A percentile compares a stretch with the other conserved stretches of the same genome.
Conservation (phyloP, 1,140 invertebrate species). For the Drosophila ironensis region DNA sequence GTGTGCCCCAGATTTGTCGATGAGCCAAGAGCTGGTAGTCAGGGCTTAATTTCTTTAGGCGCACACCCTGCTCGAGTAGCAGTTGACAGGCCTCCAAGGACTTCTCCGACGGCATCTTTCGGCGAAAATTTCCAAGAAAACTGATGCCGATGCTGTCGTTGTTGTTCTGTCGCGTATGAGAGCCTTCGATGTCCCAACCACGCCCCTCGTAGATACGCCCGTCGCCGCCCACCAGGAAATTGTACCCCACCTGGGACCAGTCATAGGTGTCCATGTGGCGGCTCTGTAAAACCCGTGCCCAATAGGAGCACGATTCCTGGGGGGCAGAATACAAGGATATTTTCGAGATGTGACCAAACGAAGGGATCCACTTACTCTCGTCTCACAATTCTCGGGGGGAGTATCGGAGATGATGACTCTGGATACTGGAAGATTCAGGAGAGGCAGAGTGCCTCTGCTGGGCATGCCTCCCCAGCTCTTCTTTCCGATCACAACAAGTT, state of each 20-base stretch:
- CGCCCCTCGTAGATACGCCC: constrained; percentile 85
- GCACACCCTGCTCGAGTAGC: constrained; percentile 85
- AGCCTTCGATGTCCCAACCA: constrained; percentile 84
- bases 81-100: constrained; percentile 83
- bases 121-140: constrained; percentile 88
- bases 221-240: constrained; percentile 84
- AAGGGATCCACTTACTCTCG: constrained; percentile 74
- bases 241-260: constrained; percentile 86
- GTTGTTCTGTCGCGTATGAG: constrained; percentile 84
- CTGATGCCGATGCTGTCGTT: constrained; percentile 84
- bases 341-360: neutral
- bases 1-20: constrained; percentile 84
- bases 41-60: constrained; percentile 83
- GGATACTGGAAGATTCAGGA: constrained; percentile 82
- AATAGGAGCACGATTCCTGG: constrained; percentile 49
- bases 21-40: constrained; percentile 86
- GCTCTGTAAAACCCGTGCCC: constrained; percentile 83
- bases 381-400: constrained; percentile 82
- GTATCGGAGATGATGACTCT: constrained; percentile 84
- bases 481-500: constrained; percentile 35
- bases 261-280: constrained; percentile 83
- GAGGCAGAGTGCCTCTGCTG: constrained; percentile 66
- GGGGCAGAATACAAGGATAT: neutral
- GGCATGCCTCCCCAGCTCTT: constrained; percentile 85
- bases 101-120: constrained; percentile 84